phyloP scores from a whole-genome alignment of 2,113 vertebrate species.

The Lonchura striata region DNA sequence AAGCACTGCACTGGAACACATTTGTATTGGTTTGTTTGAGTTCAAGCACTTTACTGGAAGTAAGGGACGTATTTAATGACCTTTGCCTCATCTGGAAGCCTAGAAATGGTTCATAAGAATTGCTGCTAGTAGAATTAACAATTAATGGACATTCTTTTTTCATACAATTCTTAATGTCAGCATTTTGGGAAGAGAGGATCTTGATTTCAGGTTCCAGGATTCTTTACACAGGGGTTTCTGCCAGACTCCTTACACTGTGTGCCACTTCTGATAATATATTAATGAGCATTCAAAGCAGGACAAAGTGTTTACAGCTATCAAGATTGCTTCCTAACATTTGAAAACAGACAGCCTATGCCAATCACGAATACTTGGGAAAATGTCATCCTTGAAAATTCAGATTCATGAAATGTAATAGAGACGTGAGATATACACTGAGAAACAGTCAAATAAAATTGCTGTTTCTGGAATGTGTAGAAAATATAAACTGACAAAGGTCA shows the following conservation, averaged over 20 bases:
- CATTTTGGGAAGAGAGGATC: neutral
- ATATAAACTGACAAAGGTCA: neutral
- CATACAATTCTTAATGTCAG: neutral
- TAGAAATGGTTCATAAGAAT: conserved; percentile 5
- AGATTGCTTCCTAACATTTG: neutral
- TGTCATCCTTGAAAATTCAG: neutral
- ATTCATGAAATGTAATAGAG: neutral
- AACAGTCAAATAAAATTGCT: neutral
- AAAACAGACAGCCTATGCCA: neutral
- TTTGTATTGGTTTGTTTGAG: neutral
- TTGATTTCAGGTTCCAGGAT: neutral
- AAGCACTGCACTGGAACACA: conserved; percentile 6
- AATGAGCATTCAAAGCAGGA: neutral
- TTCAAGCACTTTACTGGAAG: conserved; percentile 2
- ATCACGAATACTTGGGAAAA: neutral
- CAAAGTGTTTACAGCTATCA: neutral
- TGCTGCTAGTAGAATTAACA: neutral
- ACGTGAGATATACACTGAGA: neutral
- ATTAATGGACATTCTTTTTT: neutral
- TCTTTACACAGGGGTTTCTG: neutral
- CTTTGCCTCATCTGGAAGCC: neutral
- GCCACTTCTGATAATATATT: neutral
- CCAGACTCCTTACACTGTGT: neutral
- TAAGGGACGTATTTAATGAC: neutral
- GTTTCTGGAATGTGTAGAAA: neutral